Conservation (phyloP, 1,140 invertebrate species). For the Proctacanthus coquilletti region DNA sequence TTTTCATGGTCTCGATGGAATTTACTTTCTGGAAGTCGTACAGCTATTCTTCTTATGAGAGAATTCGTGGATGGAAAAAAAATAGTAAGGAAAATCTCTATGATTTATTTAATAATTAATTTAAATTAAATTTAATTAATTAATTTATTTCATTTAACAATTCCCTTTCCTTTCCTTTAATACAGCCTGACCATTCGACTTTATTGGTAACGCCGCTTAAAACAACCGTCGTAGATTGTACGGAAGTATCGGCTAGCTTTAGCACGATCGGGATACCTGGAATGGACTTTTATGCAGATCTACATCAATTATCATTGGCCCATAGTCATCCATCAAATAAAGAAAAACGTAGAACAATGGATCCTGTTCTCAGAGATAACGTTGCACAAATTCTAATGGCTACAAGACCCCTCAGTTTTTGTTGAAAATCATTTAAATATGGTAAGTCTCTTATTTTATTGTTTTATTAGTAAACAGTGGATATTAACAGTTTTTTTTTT, state of each 20-base stretch:
- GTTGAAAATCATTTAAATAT: constrained; percentile 11
- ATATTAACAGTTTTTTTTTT: too few species aligned
- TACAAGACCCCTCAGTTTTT: constrained; percentile 25
- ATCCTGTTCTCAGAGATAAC: constrained; percentile 23
- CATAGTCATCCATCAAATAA: constrained; percentile 19
- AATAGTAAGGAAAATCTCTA: constrained; percentile 25
- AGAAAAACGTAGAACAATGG: constrained; percentile 23
- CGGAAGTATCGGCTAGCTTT: constrained; percentile 52
- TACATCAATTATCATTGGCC: constrained; percentile 40
- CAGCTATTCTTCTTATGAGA: constrained; percentile 56
- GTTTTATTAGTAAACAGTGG: too few species aligned
- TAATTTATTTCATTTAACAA: background rate
- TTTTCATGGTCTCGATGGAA: constrained; percentile 89
- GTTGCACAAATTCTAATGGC: constrained; percentile 22
- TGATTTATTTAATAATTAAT: too few species aligned
- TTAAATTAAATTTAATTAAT: constrained; percentile 5
- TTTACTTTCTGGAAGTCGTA: constrained; percentile 40
- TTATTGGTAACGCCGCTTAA: constrained; percentile 45
- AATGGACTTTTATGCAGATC: constrained; percentile 49
- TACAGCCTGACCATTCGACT: constrained; percentile 36
- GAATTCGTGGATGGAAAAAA: constrained; percentile 46
- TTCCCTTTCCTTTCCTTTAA: constrained; percentile 5
- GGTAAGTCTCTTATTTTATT: too few species aligned
- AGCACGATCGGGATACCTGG: constrained; percentile 37
- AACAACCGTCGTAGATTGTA: constrained; percentile 46